Conservation (phyloP, 2,797 vertebrate genomes). For the Enteromius paludinosus region DNA sequence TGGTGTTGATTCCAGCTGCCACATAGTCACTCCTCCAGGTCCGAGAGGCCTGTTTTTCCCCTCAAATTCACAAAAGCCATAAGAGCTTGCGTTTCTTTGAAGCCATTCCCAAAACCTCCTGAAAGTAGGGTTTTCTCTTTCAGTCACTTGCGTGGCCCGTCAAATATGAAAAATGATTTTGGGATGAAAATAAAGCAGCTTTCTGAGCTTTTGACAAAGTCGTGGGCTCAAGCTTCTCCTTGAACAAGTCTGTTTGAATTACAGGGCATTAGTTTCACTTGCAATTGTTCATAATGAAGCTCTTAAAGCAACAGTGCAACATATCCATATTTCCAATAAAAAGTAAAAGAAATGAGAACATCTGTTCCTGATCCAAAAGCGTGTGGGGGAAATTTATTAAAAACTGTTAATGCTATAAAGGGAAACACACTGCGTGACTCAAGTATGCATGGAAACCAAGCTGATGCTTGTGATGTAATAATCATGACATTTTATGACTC, state of each 20-base stretch:
- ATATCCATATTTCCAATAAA: neutral
- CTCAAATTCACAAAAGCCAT: constrained; percentile 9
- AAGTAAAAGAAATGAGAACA: neutral
- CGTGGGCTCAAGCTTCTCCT: neutral
- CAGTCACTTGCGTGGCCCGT: constrained; percentile 1
- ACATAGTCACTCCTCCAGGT: constrained; percentile 25
- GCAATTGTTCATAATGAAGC: constrained; percentile 20
- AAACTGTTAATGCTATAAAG: constrained; percentile 53
- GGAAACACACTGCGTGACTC: constrained; percentile 47
- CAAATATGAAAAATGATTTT: constrained; percentile 12
- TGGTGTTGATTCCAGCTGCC: constrained; percentile 27
- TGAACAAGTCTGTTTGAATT: constrained; percentile 19
- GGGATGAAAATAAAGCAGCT: constrained; percentile 11
- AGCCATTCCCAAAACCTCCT: constrained; percentile 42
- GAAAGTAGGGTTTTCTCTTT: constrained; percentile 21
- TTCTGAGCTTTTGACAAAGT: constrained; percentile 10
- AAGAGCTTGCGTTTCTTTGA: constrained; percentile 44
- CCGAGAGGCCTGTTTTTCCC: constrained; percentile 11
- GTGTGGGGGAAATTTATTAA: constrained; percentile 63
- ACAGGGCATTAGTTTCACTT: constrained; percentile 42
- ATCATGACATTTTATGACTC: constrained; percentile 61
- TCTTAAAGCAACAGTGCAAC: neutral
- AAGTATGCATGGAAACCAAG: constrained; percentile 53
- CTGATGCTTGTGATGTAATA: constrained; percentile 60
- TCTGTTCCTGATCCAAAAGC: constrained; percentile 54